A percentile compares a stretch with the other conserved stretches of the same genome.
Evolutionary conservation across 23 tunicate genomes (phyloP).

Genomic region (Styela plicata): DNA sequence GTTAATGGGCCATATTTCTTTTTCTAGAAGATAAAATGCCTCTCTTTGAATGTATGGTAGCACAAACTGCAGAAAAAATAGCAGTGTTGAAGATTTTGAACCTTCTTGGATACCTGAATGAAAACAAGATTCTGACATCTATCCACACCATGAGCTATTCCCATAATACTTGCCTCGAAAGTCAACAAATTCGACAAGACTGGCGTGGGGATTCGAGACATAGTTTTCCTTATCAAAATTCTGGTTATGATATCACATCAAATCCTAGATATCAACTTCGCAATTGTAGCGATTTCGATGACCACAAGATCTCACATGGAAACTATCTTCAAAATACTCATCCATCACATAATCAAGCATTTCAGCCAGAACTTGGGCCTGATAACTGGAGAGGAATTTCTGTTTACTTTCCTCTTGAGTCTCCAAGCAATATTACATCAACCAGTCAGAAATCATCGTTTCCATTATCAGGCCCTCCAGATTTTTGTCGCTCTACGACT

Average conservation of each 20-base stretch:
- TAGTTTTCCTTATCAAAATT: not conserved
- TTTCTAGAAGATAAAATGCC: too few relatives aligned
- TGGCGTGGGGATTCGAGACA: not conserved
- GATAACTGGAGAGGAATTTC: not conserved
- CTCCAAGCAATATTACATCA: not conserved
- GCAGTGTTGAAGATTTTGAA: too few relatives aligned
- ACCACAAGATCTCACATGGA: not conserved
- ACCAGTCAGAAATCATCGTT: not conserved
- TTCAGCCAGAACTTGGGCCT: not conserved
- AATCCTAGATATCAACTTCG: not conserved
- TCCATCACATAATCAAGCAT: not conserved
- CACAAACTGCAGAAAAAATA: too few relatives aligned
- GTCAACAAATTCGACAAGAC: too few relatives aligned
- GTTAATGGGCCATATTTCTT: too few relatives aligned
- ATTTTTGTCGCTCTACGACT: not conserved
- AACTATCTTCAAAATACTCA: not conserved
- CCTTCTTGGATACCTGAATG: too few relatives aligned
- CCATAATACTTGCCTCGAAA: too few relatives aligned
- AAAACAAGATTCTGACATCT: too few relatives aligned
- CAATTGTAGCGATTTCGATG: not conserved
- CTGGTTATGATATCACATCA: not conserved
- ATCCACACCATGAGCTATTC: too few relatives aligned
- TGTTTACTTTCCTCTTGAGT: not conserved
- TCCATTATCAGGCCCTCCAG: not conserved
- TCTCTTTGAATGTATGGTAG: too few relatives aligned